Percentiles rank a stretch among this genome's conserved stretches.
Conservation (phyloP, 2,888 invertebrate species). For the Eilema caniola region DNA sequence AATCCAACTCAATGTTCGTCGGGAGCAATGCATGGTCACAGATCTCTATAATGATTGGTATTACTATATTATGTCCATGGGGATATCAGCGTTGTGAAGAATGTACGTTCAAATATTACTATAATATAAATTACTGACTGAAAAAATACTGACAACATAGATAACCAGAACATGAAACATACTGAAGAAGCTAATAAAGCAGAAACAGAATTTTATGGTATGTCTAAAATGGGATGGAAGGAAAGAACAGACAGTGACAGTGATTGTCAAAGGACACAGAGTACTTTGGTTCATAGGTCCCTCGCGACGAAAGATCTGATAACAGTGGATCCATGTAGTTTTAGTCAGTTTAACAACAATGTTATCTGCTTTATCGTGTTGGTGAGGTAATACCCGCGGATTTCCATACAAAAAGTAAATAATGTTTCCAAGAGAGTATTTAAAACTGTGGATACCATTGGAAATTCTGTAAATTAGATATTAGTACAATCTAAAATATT, state of each 20-base stretch:
- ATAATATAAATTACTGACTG: background rate
- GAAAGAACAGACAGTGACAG: background rate
- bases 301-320: background rate
- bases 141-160: no score
- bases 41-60: background rate
- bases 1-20: background rate
- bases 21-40: background rate
- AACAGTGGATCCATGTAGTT: background rate
- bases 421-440: background rate
- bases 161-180: background rate
- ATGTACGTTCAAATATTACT: no score
- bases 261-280: background rate
- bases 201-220: no score
- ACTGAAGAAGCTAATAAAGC: background rate
- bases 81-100: no score
- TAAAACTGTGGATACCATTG: background rate
- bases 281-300: background rate
- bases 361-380: background rate
- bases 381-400: background rate
- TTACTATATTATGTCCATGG: no score
- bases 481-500: background rate
- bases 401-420: background rate
- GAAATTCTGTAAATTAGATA: background rate
- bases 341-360: background rate
- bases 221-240: background rate